Conservation (phyloP, 2,888 invertebrate species). For the Ochropleura leucogaster region DNA sequence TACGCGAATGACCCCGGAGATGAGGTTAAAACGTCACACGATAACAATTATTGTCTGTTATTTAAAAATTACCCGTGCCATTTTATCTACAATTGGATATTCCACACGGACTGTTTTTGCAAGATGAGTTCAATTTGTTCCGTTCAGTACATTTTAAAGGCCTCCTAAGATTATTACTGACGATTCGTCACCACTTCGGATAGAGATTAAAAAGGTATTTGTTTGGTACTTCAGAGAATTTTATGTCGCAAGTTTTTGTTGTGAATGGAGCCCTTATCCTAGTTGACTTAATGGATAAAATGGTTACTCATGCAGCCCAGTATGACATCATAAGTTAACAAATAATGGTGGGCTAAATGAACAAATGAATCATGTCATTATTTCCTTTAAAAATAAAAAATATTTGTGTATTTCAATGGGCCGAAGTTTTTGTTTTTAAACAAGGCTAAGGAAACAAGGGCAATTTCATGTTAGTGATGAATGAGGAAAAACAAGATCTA, state of each 20-base stretch:
- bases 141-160: background rate
- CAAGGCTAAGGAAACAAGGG: background rate
- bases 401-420: background rate
- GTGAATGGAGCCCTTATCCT: background rate
- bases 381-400: background rate
- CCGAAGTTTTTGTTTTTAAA: no score
- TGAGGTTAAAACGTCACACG: conserved; percentile 71
- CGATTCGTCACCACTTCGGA: conserved; percentile 13
- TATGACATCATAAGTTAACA: background rate
- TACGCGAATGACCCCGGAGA: conserved; percentile 70
- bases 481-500: background rate
- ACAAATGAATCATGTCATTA: background rate
- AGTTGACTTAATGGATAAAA: background rate
- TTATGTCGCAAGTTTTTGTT: background rate
- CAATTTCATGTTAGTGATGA: background rate
- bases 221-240: conserved; percentile 1
- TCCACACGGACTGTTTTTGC: conserved; percentile 26
- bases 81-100: conserved; percentile 38
- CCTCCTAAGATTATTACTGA: conserved; percentile 3
- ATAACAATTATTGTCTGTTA: conserved; percentile 59
- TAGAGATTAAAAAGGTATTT: background rate
- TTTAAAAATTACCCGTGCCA: conserved; percentile 54
- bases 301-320: background rate
- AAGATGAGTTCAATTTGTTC: background rate
- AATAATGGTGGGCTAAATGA: background rate